These are phyloP conservation scores for Sinocyclocheilus anshuiensis DNA, from an alignment of 2,113 vertebrate species.

Conservation along the genomic window DNA sequence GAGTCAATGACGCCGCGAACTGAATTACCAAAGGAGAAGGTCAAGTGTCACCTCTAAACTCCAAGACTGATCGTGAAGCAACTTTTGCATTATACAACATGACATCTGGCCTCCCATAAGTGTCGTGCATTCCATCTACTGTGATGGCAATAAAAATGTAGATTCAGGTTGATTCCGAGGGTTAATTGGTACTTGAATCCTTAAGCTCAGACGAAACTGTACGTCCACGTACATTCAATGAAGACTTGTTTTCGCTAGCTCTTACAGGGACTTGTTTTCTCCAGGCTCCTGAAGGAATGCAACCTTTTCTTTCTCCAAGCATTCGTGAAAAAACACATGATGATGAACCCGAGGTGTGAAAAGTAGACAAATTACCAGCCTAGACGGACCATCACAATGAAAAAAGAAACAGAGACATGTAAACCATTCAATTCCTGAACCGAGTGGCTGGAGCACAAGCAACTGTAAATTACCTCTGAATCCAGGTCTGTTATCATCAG, in stretches of 20 bases:
- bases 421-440: conserved; percentile 50
- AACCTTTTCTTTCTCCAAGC: conserved; percentile 9
- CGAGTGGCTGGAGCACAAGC: conserved; percentile 44
- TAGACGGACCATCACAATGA: conserved; percentile 34
- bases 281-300: conserved; percentile 23
- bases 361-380: conserved; percentile 50
- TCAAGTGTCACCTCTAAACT: conserved; percentile 41
- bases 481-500: conserved; percentile 34
- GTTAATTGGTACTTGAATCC: conserved; percentile 26
- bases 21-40: conserved; percentile 24
- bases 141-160: conserved; percentile 24
- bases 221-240: not conserved
- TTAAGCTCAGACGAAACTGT: not conserved
- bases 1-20: conserved; percentile 21
- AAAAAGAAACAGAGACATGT: conserved; percentile 43
- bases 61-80: not conserved
- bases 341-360: conserved; percentile 47
- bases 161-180: not conserved
- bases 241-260: not conserved
- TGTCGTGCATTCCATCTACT: not conserved
- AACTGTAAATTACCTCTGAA: conserved; percentile 52
- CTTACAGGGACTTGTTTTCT: conserved; percentile 5
- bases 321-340: conserved; percentile 19
- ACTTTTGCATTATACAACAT: not conserved
- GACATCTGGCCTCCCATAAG: not conserved